Percentiles rank a stretch among this genome's conserved stretches.
Evolutionary conservation across 2,888 invertebrate species (phyloP).

Genomic region (Drosophila macrothrix): DNA sequence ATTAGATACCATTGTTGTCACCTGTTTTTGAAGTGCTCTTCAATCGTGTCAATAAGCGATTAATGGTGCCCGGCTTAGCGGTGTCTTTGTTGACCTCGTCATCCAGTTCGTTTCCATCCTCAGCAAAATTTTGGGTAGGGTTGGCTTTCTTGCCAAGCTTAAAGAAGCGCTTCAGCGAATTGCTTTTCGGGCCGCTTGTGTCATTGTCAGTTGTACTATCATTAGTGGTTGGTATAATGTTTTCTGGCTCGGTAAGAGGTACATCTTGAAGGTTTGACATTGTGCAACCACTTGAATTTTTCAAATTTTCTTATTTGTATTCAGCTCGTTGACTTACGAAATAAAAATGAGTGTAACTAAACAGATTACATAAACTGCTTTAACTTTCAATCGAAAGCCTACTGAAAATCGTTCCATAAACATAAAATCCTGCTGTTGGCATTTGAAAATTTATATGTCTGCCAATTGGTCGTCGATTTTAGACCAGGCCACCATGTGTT

Average conservation of each 20-base stretch:
- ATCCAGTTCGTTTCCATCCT: constrained; percentile 18
- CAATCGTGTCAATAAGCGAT: constrained; percentile 55
- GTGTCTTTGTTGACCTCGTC: constrained; percentile 36
- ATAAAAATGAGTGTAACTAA: constrained; percentile 55
- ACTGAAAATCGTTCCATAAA: constrained; percentile 26
- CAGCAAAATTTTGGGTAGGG: constrained; percentile 7
- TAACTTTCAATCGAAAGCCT: constrained; percentile 37
- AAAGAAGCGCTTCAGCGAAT: constrained; percentile 79
- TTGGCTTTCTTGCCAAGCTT: constrained; percentile 61
- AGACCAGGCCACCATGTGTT: constrained; percentile 66
- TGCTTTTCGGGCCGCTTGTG: constrained; percentile 49
- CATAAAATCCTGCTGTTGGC: constrained; percentile 11
- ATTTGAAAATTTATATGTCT: constrained; percentile 48
- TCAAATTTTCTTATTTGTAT: constrained; percentile 45
- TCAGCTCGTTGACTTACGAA: constrained; percentile 59
- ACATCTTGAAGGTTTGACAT: constrained; percentile 67
- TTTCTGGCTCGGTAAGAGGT: constrained; percentile 58
- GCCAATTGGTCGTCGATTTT: constrained; percentile 40
- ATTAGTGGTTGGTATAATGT: constrained; percentile 28
- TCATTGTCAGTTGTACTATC: constrained; percentile 25
- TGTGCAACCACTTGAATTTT: constrained; percentile 60
- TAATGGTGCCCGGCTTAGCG: constrained; percentile 32
- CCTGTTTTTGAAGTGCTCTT: constrained; percentile 44
- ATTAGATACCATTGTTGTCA: neutral
- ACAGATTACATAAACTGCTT: constrained; percentile 10